Evolutionary conservation across 2,797 vertebrate species (phyloP).

Genomic region (Malurus splendens): DNA sequence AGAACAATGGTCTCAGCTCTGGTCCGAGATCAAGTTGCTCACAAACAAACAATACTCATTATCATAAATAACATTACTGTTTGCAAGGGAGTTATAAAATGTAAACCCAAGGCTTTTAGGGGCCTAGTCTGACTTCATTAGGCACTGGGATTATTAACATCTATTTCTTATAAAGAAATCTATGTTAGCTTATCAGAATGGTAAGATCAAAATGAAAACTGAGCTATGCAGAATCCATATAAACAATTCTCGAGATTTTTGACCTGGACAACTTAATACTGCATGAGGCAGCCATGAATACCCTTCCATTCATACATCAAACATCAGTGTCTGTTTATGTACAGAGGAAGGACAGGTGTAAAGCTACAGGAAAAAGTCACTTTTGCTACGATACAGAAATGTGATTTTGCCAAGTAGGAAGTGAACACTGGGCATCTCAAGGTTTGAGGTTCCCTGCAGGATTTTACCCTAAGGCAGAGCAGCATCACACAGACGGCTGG

Average conservation of each 20-base stretch:
- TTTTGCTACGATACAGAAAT: neutral
- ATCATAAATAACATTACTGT: neutral
- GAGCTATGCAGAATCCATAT: neutral
- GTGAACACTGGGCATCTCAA: neutral
- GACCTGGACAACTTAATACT: neutral
- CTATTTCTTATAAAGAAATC: neutral
- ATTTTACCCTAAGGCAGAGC: neutral
- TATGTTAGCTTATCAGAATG: neutral
- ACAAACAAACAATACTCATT: neutral
- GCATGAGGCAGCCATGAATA: neutral
- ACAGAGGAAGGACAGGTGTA: neutral
- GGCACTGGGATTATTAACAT: neutral
- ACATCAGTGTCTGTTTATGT: neutral
- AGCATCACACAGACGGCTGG: neutral
- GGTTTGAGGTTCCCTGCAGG: neutral
- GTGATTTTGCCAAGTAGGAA: neutral
- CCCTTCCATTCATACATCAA: neutral
- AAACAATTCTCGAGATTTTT: neutral
- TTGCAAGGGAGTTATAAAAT: neutral
- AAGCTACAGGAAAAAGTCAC: neutral
- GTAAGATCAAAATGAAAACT: neutral
- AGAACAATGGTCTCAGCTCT: neutral
- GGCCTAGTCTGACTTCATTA: neutral
- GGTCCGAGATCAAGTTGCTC: neutral
- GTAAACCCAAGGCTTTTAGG: neutral